A percentile compares a stretch with the other conserved stretches of the same genome.
These are phyloP conservation scores for Cyrtonyx montezumae DNA, from an alignment of 2,113 vertebrate genomes.

Conservation along the genomic window DNA sequence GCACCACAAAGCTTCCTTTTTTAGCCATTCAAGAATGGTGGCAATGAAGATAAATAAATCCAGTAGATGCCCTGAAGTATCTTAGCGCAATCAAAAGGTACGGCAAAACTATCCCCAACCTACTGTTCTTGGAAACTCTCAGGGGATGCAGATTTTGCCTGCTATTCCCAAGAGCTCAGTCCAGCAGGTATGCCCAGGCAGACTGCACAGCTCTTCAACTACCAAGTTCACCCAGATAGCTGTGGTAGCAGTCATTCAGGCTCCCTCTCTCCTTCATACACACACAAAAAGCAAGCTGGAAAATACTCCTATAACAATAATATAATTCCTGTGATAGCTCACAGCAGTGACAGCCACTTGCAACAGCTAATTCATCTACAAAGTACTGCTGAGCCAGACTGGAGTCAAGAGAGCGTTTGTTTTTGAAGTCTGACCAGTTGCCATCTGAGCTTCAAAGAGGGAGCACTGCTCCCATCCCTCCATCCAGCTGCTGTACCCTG, in stretches of 20 bases:
- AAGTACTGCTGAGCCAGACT: not conserved
- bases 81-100: not conserved
- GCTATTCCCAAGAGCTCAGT: not conserved
- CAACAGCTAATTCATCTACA: constrained; percentile 7
- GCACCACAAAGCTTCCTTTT: not conserved
- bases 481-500: not conserved
- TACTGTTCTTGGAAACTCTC: not conserved
- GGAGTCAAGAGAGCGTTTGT: not conserved
- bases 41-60: constrained; percentile 1
- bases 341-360: not conserved
- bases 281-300: not conserved
- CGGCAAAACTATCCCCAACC: not conserved
- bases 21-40: not conserved
- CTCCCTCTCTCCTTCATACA: not conserved
- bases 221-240: not conserved
- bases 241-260: not conserved
- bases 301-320: not conserved
- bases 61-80: not conserved
- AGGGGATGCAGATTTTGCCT: not conserved
- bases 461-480: not conserved
- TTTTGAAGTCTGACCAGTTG: constrained; percentile 40
- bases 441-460: constrained; percentile 19
- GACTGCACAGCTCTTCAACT: not conserved
- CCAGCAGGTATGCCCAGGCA: not conserved
- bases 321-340: not conserved